Percentiles rank a stretch among this genome's conserved stretches.
Evolutionary conservation across 2,797 vertebrate species (phyloP).

Genomic region (Hydrolagus colliei): DNA sequence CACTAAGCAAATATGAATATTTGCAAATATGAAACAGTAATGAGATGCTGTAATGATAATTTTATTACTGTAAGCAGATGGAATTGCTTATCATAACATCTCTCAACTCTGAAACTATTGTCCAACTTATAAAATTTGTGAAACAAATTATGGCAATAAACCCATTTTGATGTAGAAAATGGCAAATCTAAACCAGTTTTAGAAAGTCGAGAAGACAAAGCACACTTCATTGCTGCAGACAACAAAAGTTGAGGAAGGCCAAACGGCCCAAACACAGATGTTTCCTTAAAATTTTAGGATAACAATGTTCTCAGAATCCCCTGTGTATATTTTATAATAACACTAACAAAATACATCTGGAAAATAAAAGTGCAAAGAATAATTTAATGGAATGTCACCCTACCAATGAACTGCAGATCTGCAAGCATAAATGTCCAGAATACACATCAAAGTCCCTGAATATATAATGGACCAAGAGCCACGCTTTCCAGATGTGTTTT

Average conservation of each 20-base stretch:
- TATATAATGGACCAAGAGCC: neutral
- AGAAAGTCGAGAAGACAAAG: neutral
- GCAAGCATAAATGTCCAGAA: neutral
- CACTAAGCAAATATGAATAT: neutral
- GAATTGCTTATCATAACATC: neutral
- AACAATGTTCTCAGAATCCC: neutral
- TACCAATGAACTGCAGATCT: neutral
- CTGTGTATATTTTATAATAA: neutral
- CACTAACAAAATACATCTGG: neutral
- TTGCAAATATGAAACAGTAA: too few species aligned
- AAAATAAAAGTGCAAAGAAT: neutral
- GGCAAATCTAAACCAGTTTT: too few species aligned
- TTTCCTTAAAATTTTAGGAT: neutral
- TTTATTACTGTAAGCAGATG: neutral
- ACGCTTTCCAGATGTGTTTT: neutral
- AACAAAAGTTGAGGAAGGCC: neutral
- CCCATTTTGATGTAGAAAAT: neutral
- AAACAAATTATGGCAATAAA: neutral
- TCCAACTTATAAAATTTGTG: neutral
- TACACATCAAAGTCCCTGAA: too few species aligned
- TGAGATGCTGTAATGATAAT: too few species aligned
- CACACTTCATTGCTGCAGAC: neutral
- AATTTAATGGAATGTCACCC: neutral
- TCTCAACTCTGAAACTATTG: neutral
- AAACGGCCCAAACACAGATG: neutral